phyloP scores from a whole-genome alignment of 2,113 vertebrate species.

The Brienomyrus brachyistius region DNA sequence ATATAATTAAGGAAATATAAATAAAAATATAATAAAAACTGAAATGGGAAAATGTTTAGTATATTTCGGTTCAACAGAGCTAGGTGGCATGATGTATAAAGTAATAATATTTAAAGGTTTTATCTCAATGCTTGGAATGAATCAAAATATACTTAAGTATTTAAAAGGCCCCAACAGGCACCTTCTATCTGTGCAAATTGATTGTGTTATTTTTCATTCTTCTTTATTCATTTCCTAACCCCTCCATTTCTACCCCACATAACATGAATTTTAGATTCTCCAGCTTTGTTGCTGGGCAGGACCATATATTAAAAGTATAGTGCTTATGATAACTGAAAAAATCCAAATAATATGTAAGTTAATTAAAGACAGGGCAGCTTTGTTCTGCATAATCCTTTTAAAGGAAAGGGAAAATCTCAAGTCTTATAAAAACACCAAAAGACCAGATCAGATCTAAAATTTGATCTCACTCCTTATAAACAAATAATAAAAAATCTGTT shows the following conservation, averaged over 20 bases:
- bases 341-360: not conserved
- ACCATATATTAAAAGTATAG: not conserved
- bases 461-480: constrained; percentile 2
- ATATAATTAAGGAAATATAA: not conserved
- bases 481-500: constrained; percentile 8
- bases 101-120: not conserved
- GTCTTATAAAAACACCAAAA: not conserved
- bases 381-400: not conserved
- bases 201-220: not conserved
- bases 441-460: not conserved
- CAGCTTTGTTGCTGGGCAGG: not conserved
- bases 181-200: not conserved
- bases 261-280: not conserved
- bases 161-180: not conserved
- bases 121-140: not conserved
- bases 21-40: not conserved
- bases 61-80: not conserved
- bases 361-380: not conserved
- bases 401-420: not conserved
- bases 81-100: not conserved
- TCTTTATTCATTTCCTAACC: not conserved
- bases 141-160: not conserved
- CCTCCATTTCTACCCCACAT: not conserved
- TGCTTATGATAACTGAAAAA: not conserved
- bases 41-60: not conserved